phyloP scores from a whole-genome alignment of 2,888 invertebrate species.

The Ferrisia virgata region DNA sequence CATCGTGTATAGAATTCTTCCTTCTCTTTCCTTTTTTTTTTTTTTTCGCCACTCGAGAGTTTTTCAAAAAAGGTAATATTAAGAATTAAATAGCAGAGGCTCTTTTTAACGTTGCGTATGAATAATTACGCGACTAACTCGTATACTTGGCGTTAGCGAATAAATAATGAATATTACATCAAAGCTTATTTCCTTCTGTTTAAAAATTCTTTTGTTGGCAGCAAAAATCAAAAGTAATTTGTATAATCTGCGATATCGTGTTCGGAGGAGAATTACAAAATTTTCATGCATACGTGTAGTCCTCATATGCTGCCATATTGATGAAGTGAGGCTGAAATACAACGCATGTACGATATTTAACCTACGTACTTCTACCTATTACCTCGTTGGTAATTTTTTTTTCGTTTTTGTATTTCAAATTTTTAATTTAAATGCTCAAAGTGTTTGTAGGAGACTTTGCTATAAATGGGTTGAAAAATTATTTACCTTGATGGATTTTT shows the following conservation, averaged over 20 bases:
- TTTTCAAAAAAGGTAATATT: constrained; percentile 27
- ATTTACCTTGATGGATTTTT: constrained; percentile 6
- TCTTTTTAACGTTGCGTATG: constrained; percentile 22
- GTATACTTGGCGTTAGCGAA: neutral
- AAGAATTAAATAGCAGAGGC: constrained; percentile 25
- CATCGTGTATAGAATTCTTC: neutral
- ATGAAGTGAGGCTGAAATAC: neutral
- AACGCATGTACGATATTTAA: neutral
- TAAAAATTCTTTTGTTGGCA: constrained; percentile 38
- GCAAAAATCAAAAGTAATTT: constrained; percentile 24
- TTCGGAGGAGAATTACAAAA: neutral
- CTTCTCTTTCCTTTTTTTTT: neutral
- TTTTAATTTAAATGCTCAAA: neutral
- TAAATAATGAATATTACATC: constrained; percentile 39
- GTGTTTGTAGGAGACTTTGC: neutral
- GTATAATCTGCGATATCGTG: constrained; percentile 1
- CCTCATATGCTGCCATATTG: neutral
- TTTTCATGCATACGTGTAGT: neutral
- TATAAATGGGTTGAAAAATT: neutral
- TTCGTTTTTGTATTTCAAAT: neutral
- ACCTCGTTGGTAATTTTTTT: neutral
- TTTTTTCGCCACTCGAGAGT: neutral
- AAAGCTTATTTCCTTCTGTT: constrained; percentile 26
- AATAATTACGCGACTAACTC: constrained; percentile 21
- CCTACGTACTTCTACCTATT: neutral